Conservation (phyloP, 2,888 invertebrate species). For the Erpobdella octoculata region DNA sequence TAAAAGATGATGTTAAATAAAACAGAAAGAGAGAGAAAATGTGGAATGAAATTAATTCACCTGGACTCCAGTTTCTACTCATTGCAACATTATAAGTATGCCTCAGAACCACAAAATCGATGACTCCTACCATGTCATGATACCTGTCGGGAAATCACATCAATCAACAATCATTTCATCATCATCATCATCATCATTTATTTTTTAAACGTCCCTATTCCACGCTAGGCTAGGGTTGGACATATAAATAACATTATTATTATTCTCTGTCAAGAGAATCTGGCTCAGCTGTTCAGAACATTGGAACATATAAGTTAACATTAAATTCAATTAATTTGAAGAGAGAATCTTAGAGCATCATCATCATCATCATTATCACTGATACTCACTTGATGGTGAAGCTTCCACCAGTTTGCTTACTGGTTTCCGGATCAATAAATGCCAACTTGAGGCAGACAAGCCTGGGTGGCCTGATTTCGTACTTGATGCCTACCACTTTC, state of each 20-base stretch:
- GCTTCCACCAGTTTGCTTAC: constrained; percentile 61
- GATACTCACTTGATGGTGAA: constrained; percentile 71
- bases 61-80: constrained; percentile 70
- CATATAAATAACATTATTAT: no score
- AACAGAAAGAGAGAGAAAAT: no score
- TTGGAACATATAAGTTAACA: neutral
- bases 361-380: no score
- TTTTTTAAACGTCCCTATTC: no score
- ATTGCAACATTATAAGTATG: constrained; percentile 79
- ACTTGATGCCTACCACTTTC: constrained; percentile 74
- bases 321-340: no score
- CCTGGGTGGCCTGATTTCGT: constrained; percentile 82
- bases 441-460: constrained; percentile 78
- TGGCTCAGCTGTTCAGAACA: neutral
- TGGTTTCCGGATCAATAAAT: constrained; percentile 62
- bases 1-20: no score
- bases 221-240: no score
- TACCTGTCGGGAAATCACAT: constrained; percentile 52
- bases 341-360: no score
- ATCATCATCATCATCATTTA: no score
- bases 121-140: constrained; percentile 92
- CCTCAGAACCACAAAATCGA: constrained; percentile 85
- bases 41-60: constrained; percentile 50
- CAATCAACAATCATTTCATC: neutral
- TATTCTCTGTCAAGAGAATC: neutral